phyloP scores from a whole-genome alignment of 2,888 invertebrate genomes.

The Cecidostiba fungosa region DNA sequence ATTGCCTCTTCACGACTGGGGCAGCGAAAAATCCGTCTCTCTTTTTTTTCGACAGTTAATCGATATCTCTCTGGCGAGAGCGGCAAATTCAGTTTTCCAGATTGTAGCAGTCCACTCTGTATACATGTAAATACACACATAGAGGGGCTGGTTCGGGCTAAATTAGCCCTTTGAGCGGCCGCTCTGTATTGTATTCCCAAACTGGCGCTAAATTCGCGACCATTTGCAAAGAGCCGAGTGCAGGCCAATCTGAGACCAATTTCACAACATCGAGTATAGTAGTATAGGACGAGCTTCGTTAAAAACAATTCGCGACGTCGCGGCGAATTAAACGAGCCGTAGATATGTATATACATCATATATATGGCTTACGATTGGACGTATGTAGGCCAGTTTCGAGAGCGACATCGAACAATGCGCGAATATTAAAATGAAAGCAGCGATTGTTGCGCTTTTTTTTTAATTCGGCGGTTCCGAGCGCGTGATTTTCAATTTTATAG shows the following conservation, averaged over 20 bases:
- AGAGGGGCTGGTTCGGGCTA: neutral
- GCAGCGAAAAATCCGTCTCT: neutral
- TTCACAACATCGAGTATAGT: neutral
- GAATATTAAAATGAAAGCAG: constrained; percentile 11
- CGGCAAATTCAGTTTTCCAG: constrained; percentile 52
- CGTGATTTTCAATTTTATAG: constrained; percentile 16
- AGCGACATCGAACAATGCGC: neutral
- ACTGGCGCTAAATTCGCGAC: constrained; percentile 45
- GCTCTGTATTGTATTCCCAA: constrained; percentile 43
- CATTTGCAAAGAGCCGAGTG: neutral
- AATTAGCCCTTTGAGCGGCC: constrained; percentile 51
- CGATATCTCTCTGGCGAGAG: constrained; percentile 18
- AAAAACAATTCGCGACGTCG: constrained; percentile 48
- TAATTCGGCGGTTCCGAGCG: neutral
- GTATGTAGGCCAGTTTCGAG: neutral
- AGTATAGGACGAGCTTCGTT: constrained; percentile 30
- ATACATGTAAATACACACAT: constrained; percentile 46
- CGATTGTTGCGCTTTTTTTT: constrained; percentile 5
- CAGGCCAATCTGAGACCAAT: constrained; percentile 55
- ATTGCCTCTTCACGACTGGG: neutral
- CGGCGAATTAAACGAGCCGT: constrained; percentile 26
- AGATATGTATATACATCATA: neutral
- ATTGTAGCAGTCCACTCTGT: neutral
- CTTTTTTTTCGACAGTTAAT: constrained; percentile 34
- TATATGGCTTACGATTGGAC: neutral